phyloP scores from a whole-genome alignment of 2,797 vertebrate species.

The Hyperoplus immaculatus region DNA sequence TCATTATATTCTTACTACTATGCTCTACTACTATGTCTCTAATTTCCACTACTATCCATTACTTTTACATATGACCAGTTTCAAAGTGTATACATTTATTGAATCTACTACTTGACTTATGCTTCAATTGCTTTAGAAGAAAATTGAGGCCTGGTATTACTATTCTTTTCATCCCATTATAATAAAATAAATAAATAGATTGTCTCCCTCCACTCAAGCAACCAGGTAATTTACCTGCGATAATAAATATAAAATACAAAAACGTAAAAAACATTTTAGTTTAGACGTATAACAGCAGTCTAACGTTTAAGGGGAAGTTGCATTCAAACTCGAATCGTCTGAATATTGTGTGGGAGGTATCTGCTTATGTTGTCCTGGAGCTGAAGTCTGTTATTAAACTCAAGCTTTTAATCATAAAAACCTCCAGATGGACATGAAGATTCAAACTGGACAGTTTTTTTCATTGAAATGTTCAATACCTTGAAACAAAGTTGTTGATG shows the following conservation, averaged over 20 bases:
- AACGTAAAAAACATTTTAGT: background rate
- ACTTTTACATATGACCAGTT: background rate
- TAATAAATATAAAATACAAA: background rate
- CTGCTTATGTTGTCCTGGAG: background rate
- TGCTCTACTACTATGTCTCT: background rate
- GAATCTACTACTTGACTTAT: background rate
- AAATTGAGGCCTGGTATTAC: background rate
- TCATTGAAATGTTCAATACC: constrained; percentile 54
- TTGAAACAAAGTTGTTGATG: constrained; percentile 11
- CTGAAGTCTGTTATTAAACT: constrained; percentile 1
- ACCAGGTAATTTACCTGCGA: background rate
- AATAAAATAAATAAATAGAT: background rate
- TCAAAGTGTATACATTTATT: background rate
- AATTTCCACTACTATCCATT: background rate
- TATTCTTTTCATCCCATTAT: background rate
- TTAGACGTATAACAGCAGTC: background rate
- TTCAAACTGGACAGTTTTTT: background rate
- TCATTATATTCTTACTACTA: background rate
- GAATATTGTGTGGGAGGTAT: background rate
- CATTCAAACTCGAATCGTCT: background rate
- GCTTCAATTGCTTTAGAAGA: background rate
- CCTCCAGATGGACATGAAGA: background rate
- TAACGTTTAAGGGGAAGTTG: background rate
- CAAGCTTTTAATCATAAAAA: background rate
- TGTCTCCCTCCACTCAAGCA: background rate